A percentile compares a stretch with the other conserved stretches of the same genome.
These are phyloP conservation scores for Agelastica alni DNA, from an alignment of 2,888 invertebrate genomes.

Conservation along the genomic window DNA sequence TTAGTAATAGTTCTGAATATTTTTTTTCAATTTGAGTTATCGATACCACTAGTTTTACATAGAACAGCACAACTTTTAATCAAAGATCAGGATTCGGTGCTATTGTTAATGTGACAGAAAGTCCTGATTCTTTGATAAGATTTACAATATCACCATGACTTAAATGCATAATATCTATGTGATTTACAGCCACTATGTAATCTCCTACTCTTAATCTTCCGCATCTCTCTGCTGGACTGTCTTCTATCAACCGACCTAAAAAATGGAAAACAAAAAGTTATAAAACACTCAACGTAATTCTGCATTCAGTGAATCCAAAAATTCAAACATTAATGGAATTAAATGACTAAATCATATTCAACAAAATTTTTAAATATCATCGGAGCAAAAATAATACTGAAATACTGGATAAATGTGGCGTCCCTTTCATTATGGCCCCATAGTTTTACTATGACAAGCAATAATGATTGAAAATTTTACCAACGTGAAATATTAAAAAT, in stretches of 20 bases:
- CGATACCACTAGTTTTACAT: conserved; percentile 1
- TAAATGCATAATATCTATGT: conserved; percentile 85
- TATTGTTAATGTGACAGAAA: conserved; percentile 85
- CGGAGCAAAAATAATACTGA: too few species aligned
- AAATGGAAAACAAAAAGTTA: not conserved
- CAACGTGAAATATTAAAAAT: too few species aligned
- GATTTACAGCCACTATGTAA: conserved; percentile 94
- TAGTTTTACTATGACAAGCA: too few species aligned
- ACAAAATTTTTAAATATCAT: too few species aligned
- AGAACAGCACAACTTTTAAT: conserved; percentile 26
- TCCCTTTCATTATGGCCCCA: too few species aligned
- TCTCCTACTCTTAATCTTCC: conserved; percentile 91
- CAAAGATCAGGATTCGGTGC: conserved; percentile 64
- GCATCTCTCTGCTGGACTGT: conserved; percentile 94
- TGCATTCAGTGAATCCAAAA: too few species aligned
- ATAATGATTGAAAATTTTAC: too few species aligned
- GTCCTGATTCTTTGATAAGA: conserved; percentile 94
- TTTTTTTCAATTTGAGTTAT: not conserved
- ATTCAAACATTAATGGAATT: too few species aligned
- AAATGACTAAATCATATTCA: too few species aligned
- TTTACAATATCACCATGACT: conserved; percentile 97
- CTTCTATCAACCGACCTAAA: conserved; percentile 88
- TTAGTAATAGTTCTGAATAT: too few species aligned
- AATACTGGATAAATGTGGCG: too few species aligned
- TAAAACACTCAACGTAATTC: too few species aligned